These are phyloP conservation scores for Acomys russatus DNA, from an alignment of 2,797 vertebrate species.

Conservation along the genomic window DNA sequence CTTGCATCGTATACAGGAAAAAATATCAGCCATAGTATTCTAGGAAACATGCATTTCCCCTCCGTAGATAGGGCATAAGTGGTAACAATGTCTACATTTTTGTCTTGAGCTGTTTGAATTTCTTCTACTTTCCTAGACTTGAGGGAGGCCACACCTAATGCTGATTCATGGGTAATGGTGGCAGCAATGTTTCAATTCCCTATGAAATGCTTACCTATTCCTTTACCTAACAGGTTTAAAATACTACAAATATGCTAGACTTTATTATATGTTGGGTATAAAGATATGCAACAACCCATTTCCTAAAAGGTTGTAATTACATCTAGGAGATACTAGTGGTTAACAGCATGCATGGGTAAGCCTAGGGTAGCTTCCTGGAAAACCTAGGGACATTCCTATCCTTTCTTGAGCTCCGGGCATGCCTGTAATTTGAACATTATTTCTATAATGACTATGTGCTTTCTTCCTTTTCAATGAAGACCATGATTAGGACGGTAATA, in stretches of 20 bases:
- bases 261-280: slow-evolving; percentile 51
- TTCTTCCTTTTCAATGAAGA: slow-evolving; percentile 73
- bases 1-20: neutral
- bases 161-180: slow-evolving; percentile 53
- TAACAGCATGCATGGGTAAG: slow-evolving; percentile 57
- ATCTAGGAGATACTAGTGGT: slow-evolving; percentile 70
- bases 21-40: neutral
- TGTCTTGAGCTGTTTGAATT: neutral
- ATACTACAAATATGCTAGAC: slow-evolving; percentile 43
- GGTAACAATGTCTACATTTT: slow-evolving; percentile 18
- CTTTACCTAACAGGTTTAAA: slow-evolving; percentile 57
- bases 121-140: slow-evolving; percentile 49
- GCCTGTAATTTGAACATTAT: slow-evolving; percentile 72
- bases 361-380: slow-evolving; percentile 62
- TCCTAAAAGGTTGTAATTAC: slow-evolving; percentile 76
- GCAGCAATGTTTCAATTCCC: slow-evolving; percentile 11
- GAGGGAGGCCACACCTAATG: neutral
- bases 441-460: slow-evolving; percentile 53
- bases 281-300: slow-evolving; percentile 63
- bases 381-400: slow-evolving; percentile 46
- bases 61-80: neutral
- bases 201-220: slow-evolving; percentile 66
- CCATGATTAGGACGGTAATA: slow-evolving; percentile 74
- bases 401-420: slow-evolving; percentile 58
- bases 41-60: neutral